Percentiles rank a stretch among this genome's conserved stretches.
Conservation (phyloP, 2,113 vertebrate genomes). For the Pelobates fuscus region DNA sequence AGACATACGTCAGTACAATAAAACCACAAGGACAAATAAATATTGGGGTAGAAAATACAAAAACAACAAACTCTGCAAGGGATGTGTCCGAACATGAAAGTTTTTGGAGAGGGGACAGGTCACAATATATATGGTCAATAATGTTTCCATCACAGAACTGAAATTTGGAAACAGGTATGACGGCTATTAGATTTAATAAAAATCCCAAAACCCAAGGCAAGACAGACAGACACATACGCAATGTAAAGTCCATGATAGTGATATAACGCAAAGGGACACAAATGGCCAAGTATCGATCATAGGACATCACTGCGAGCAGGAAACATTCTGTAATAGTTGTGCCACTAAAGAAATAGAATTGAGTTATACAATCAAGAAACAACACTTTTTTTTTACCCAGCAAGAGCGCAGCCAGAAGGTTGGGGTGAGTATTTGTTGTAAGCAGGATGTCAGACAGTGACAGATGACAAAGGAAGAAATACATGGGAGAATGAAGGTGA, state of each 20-base stretch:
- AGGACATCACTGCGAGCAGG: too few species aligned
- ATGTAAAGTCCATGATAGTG: too few species aligned
- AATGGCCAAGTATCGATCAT: conserved; percentile 54
- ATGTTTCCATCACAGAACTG: too few species aligned
- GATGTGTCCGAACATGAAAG: too few species aligned
- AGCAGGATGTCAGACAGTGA: conserved; percentile 14
- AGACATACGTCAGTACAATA: too few species aligned
- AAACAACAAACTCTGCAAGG: not conserved
- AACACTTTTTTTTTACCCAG: not conserved
- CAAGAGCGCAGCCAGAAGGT: not conserved
- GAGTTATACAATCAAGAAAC: conserved; percentile 43
- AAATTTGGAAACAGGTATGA: not conserved
- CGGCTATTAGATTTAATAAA: not conserved
- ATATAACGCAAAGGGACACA: conserved; percentile 53
- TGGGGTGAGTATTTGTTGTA: not conserved
- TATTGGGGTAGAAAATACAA: conserved; percentile 4
- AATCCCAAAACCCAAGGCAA: conserved; percentile 8
- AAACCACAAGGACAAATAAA: too few species aligned
- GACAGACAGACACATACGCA: conserved; percentile 47
- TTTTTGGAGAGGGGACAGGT: too few species aligned
- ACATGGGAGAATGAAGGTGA: too few species aligned
- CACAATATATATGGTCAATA: too few species aligned
- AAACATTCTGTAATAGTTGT: too few species aligned
- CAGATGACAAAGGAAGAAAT: too few species aligned
- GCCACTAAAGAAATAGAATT: too few species aligned